Evolutionary conservation across 2,888 invertebrate species (phyloP), one percentile per base, ranked within the genome.

Genomic region (Neelides folsomi): DNA sequence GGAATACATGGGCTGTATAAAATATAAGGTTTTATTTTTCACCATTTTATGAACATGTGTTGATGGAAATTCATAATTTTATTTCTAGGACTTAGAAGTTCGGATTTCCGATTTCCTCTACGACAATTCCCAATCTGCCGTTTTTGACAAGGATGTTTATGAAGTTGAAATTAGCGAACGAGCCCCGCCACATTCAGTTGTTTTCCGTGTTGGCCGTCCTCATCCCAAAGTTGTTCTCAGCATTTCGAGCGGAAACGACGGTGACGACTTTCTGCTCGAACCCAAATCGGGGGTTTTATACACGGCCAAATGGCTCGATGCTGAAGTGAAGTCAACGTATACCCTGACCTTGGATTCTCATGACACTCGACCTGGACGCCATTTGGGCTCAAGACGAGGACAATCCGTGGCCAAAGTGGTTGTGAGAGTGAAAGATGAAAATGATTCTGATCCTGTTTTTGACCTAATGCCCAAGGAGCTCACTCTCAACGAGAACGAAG

Each of bases 201-300:
- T 95, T 40, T 82, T 92, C 60, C 77, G 86, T 60, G 77, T 94
- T 50, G 87, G 86, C 70, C 88, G 92, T 0, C 81, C 80, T 15
- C 92, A 93, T 70, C 86, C 88, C 6, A 78, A 83, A 66, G 85
- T 93, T 1, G 80, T 80, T 66, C 79, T 94, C 56, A 83, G 86
- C 71, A 88, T 95, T 49, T 87, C 87, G 2, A 89, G 87, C 2
- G 93, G 93, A 4, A 92, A 93, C 70, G 86, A 88, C 68, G 86
- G 86, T 6, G 84, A 83, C 1, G 86, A 88, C 68, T 94, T 94
- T 70, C 75, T 78, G 59, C 80, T 94, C 9, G 87, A 93, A 70
- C 80, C 86, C 0, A 82, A 84, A 62, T 86, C 89, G 0, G 94
- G 94, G 1, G 85, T 93, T 75, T 71, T 94, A 1, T 87, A 86